Base-by-base conservation (phyloP, 2,113 vertebrate genomes). In the Ploceus nigricollis region DNA sequence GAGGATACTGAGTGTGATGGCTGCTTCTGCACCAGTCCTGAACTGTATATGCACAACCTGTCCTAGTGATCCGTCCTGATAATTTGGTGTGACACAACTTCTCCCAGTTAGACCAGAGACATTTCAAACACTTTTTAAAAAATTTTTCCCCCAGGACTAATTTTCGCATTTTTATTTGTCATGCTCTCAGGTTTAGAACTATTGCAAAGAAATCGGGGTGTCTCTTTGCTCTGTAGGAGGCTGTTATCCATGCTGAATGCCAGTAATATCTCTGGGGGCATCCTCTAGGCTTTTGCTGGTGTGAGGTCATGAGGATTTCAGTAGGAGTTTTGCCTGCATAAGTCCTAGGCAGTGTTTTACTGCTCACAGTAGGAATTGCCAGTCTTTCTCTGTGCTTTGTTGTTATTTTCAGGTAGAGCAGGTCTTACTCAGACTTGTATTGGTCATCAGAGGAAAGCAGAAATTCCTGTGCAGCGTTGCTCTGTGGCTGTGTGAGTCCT, bases 21-120 rank as follows among this genome's bases (percentile, higher is more conserved):
- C 90, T 92, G 89, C 87, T 97, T 93, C 89, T 37, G 85, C 80
- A 93, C 89, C 95, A 95, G 89, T 97, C 96, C 95, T 96, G 66
- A 97, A 96, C 82, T 85, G 93, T 94, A 89, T 95, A 94, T 64
- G 89, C 88, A 93, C 79, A 92, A 64, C 88, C 61, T 89, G 90
- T 95, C 91, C 68, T 96, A 64, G 82, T 82, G 89, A 84, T 94
- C 89, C 85, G 96, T 96, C 87, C 86, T 85, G 83, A 61, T 42
- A 87, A 89, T 83, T 83, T 28, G 85, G n/a, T 85, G 88, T 89
- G 86, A 70, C 76, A 83, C 75, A 79, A n/a, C 40, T 82, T 86
- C 45, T 93, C 42, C 72, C 85, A 45, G 79, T 88, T 96, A 94
- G 72, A 84, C 68, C 65, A 93, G 83, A 91, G 39, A 60, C 66